A percentile compares a stretch with the other conserved stretches of the same genome.
These are phyloP conservation scores for Pipistrellus pygmaeus DNA, from an alignment of 2,797 vertebrate species.

Conservation along the genomic window DNA sequence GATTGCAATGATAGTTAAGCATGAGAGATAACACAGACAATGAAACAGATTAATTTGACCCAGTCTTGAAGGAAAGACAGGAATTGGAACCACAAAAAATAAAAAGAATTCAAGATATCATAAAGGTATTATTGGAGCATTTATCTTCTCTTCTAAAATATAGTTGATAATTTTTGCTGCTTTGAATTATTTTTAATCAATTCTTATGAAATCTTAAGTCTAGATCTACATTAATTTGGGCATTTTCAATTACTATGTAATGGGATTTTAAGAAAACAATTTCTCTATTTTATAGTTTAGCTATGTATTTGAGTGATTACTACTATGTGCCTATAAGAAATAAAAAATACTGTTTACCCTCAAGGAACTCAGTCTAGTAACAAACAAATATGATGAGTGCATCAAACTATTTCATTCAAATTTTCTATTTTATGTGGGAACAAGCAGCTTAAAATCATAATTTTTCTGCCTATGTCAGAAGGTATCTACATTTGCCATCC, in stretches of 20 bases:
- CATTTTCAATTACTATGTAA: neutral
- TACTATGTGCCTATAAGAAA: neutral
- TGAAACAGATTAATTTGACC: neutral
- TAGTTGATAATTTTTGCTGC: neutral
- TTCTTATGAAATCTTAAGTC: conserved; percentile 11
- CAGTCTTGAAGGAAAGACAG: neutral
- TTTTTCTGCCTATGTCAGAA: neutral
- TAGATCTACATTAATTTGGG: neutral
- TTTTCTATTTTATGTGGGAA: neutral
- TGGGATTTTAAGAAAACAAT: neutral
- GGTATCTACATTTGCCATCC: conserved; percentile 8
- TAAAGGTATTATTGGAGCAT: neutral
- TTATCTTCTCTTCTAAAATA: conserved; percentile 14
- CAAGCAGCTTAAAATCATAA: neutral
- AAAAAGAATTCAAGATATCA: neutral
- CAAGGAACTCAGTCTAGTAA: neutral
- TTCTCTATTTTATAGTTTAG: neutral
- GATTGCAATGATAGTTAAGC: neutral
- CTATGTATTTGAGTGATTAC: neutral
- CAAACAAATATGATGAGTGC: neutral
- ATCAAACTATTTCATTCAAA: neutral
- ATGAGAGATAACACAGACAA: neutral
- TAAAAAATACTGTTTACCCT: neutral
- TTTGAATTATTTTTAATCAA: conserved; percentile 9
- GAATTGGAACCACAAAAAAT: neutral